Conservation (phyloP, 35 echinoderm and acorn worm species). For the Amphiura filiformis region DNA sequence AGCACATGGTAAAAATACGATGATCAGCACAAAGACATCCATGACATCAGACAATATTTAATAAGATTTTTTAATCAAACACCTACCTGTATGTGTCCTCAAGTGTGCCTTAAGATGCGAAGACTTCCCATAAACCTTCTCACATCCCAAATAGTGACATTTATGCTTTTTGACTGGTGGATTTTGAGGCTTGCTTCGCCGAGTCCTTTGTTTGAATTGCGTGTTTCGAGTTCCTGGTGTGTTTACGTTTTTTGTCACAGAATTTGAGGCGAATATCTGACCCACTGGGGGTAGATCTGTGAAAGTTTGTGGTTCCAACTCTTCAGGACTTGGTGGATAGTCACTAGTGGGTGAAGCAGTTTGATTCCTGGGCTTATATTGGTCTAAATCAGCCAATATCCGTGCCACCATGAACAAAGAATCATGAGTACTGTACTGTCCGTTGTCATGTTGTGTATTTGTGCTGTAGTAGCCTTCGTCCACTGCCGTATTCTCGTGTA, state of each 20-base stretch:
- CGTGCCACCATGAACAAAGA: conserved; percentile 96
- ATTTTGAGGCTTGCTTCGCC: conserved; percentile 38
- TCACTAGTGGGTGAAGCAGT: conserved; percentile 75
- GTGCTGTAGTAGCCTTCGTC: conserved; percentile 3
- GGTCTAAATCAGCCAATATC: conserved; percentile 91
- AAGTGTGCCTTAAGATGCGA: conserved; percentile 97
- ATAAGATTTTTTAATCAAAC: too few species aligned
- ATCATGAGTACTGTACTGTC: conserved; percentile 39
- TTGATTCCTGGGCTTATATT: conserved; percentile 65
- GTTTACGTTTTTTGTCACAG: conserved; percentile 1
- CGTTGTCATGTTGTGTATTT: conserved; percentile 14
- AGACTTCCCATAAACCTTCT: conserved; percentile 97
- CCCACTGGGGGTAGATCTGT: conserved; percentile 14
- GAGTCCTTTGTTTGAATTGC: conserved; percentile 53
- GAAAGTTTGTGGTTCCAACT: conserved; percentile 18
- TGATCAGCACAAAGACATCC: not conserved
- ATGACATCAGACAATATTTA: not conserved
- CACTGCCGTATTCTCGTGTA: not conserved
- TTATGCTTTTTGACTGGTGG: conserved; percentile 78
- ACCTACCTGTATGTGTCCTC: conserved; percentile 96
- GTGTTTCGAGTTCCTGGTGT: not conserved
- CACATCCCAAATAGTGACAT: conserved; percentile 83
- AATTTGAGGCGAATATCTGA: conserved; percentile 12
- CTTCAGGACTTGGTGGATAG: conserved; percentile 36
- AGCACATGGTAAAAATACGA: not conserved